phyloP scores from a whole-genome alignment of 2,797 vertebrate species.

The Trematomus bernacchii region DNA sequence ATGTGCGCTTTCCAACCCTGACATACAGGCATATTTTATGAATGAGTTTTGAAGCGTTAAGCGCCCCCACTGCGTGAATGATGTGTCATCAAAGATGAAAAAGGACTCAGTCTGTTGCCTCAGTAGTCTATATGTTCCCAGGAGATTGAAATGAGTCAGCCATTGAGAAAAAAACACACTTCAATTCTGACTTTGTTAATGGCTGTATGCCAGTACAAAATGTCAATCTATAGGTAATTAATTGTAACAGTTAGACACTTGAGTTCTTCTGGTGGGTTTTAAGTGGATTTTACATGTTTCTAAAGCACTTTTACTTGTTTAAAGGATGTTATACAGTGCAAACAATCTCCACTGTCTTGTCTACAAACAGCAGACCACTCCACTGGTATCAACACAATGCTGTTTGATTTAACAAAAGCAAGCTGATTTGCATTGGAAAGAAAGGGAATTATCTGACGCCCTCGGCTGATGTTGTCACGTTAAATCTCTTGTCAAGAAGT shows the following conservation, averaged over 20 bases:
- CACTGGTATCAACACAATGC: slow-evolving; percentile 16
- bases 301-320: not conserved
- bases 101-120: slow-evolving; percentile 30
- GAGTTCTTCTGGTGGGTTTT: not conserved
- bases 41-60: slow-evolving; percentile 9
- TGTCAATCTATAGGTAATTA: not conserved
- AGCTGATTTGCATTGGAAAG: slow-evolving; percentile 34
- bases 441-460: slow-evolving; percentile 17
- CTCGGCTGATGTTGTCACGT: slow-evolving; percentile 32
- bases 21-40: slow-evolving; percentile 28
- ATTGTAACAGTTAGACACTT: not conserved
- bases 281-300: not conserved
- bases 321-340: slow-evolving; percentile 1
- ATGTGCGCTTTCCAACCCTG: slow-evolving; percentile 15
- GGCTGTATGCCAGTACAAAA: not conserved
- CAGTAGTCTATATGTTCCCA: slow-evolving; percentile 6
- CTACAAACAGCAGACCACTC: slow-evolving; percentile 26
- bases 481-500: slow-evolving; percentile 37
- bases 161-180: slow-evolving; percentile 9
- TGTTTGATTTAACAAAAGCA: slow-evolving; percentile 27
- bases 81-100: slow-evolving; percentile 28
- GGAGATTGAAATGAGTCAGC: slow-evolving; percentile 32
- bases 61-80: slow-evolving; percentile 1
- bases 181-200: not conserved
- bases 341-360: slow-evolving; percentile 18